Base-by-base conservation (phyloP, 1,140 invertebrate species). In the Zaprionus camerounensis region DNA sequence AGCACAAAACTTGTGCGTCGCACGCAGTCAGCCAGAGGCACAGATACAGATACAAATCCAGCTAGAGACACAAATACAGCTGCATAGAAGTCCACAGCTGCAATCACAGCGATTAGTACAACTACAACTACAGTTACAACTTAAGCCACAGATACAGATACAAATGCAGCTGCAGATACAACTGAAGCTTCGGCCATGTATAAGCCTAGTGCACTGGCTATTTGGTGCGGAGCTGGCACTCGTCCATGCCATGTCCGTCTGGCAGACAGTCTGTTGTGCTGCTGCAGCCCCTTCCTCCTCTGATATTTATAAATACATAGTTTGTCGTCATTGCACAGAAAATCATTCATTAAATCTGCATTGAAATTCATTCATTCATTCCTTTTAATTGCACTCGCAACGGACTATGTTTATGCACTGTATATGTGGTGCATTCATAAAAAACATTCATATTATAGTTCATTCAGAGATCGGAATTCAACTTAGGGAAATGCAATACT, bases 291-390 rank as follows among this genome's bases (percentile, higher is more conserved):
- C n/a, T 49, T 15, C 75, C 53, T 17, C 15, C 5, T 63, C 41
- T 74, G 17, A 20, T 46, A 51, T 66, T 59, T 87, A 88, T 72
- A 87, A 81, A 87, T n/a, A n/a, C n/a, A n/a, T 87, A 87, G 83
- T 88, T 88, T 84, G 80, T 80, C 65, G 58, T 79, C 57, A 81
- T 76, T 78, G 63, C 82, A 61, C 77, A 71, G 58, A 71, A 82
- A 86, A 80, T 87, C 83, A 84, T 88, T 87, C 84, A 87, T 87
- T 88, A 87, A 87, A 90, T 84, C 84, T 62, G 84, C 84, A 84
- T 87, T 84, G 73, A 88, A 80, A 76, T 88, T 84, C 71, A 77
- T 87, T 76, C 83, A 87, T 84, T 81, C 69, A 71, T 67, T 61
- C 68, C 36, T 63, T 88, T 81, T 83, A 84, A 84, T 87, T 86